These are phyloP conservation scores for Isaurus tuberculatus DNA, from an alignment of 92 coral and sea anemone genomes.

Conservation along the genomic window DNA sequence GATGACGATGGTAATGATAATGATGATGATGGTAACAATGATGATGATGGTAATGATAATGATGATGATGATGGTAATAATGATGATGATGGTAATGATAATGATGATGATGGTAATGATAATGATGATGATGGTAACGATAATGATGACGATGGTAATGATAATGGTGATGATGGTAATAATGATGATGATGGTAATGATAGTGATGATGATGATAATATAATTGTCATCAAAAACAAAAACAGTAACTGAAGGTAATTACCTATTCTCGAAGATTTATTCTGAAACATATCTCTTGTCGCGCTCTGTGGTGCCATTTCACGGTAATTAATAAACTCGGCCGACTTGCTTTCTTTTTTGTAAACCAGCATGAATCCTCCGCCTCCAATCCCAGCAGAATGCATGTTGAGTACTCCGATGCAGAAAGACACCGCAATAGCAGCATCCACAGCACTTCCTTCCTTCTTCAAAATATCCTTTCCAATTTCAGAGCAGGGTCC, in stretches of 20 bases:
- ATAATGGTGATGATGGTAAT: too few relatives aligned
- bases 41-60: too few relatives aligned
- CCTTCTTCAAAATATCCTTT: conserved; percentile 47
- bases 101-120: too few relatives aligned
- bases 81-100: too few relatives aligned
- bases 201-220: background rate
- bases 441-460: conserved; percentile 67
- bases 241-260: background rate
- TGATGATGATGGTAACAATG: too few relatives aligned
- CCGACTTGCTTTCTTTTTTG: conserved; percentile 35
- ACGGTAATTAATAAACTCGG: conserved; percentile 66
- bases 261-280: background rate
- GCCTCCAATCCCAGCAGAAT: conserved; percentile 72
- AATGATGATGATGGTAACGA: too few relatives aligned
- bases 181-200: background rate
- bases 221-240: background rate
- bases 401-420: conserved; percentile 68
- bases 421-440: conserved; percentile 66
- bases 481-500: conserved; percentile 73
- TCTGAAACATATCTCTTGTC: conserved; percentile 51
- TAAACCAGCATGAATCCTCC: conserved; percentile 70
- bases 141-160: too few relatives aligned
- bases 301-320: conserved; percentile 68
- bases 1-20: background rate
- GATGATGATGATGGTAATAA: too few relatives aligned